Evolutionary conservation across 1,140 invertebrate genomes (phyloP), one percentile per base, ranked within the genome.

Genomic region (Cotesia glomerata): DNA sequence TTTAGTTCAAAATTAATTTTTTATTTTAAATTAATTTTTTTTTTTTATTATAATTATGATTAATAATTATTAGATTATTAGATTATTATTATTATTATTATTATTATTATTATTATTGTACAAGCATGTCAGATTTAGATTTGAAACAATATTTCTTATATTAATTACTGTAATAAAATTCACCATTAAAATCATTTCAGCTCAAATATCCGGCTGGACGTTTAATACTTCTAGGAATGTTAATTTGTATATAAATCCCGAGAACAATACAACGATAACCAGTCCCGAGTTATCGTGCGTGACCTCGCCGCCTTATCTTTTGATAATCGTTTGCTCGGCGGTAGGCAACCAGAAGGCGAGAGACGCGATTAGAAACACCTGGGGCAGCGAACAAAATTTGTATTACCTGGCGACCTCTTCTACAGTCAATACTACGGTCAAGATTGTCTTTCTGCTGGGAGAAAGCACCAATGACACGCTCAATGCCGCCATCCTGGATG

Each of bases 341-440:
- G 90, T 93, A 0, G 78, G 80, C 0, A 92, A 95, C 85, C 89
- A 92, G 71, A 88, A 91, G 36, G 88, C 89, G 56, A 86, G 94
- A 34, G 79, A 83, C 58, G 92, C 92, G 9, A 95, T 96, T 72
- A 87, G 95, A 76, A 90, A 94, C 77, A 95, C 94, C 0, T 97
- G 95, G 95, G 95, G 91, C 0, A 91, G 89, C 72, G 88, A 90
- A 72, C 89, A 85, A 59, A 89, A 90, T 76, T 79, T 93, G 88
- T 79, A 85, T 77, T 74, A 81, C 77, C 16, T 35, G 85, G 85
- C 76, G 39, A 79, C 39, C 7, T 45, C 39, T 7, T 45, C 39
- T 0, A 9, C 39, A 5, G 39, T 79, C 72, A 81, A 85, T 76
- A 80, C 80, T 79, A 81, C 82, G 65, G 77, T 89, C 5, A 87